phyloP scores from a whole-genome alignment of 2,113 vertebrate genomes.

The Elachura formosa region DNA sequence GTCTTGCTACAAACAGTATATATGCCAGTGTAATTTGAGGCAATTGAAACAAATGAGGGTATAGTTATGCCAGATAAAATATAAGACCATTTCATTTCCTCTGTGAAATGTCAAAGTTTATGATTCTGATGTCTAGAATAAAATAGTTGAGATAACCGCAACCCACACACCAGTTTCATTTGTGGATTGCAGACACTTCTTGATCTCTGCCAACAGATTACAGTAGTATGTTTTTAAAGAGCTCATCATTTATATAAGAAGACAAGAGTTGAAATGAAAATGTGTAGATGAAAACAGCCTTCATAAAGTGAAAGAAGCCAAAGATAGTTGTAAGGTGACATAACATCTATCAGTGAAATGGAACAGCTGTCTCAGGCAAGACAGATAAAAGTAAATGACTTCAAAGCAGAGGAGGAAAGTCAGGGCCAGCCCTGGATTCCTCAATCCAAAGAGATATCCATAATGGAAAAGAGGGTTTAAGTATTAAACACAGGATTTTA shows the following conservation, averaged over 20 bases:
- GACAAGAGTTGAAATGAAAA: slow-evolving; percentile 67
- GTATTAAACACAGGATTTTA: not conserved
- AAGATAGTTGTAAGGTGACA: slow-evolving; percentile 75
- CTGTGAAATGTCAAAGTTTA: slow-evolving; percentile 39
- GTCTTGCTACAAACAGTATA: slow-evolving; percentile 29
- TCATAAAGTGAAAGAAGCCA: slow-evolving; percentile 79
- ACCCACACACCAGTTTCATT: slow-evolving; percentile 14
- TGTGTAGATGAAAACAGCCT: slow-evolving; percentile 63
- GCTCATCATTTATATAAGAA: slow-evolving; percentile 66
- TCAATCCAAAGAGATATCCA: not conserved
- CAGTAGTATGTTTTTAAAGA: slow-evolving; percentile 52
- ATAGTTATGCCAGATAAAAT: slow-evolving; percentile 19
- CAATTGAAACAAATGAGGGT: slow-evolving; percentile 49
- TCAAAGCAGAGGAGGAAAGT: slow-evolving; percentile 69
- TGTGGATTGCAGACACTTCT: not conserved
- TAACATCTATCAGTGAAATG: slow-evolving; percentile 86
- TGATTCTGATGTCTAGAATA: slow-evolving; percentile 28
- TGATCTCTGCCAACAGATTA: slow-evolving; percentile 50
- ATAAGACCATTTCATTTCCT: slow-evolving; percentile 38
- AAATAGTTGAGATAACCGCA: slow-evolving; percentile 50
- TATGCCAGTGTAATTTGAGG: slow-evolving; percentile 31
- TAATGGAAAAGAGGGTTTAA: not conserved
- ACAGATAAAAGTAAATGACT: slow-evolving; percentile 78
- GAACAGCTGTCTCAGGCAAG: slow-evolving; percentile 76
- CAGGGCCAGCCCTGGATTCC: not conserved